Base-by-base conservation (phyloP, 2,888 invertebrate species). In the Campoplex capitator region DNA sequence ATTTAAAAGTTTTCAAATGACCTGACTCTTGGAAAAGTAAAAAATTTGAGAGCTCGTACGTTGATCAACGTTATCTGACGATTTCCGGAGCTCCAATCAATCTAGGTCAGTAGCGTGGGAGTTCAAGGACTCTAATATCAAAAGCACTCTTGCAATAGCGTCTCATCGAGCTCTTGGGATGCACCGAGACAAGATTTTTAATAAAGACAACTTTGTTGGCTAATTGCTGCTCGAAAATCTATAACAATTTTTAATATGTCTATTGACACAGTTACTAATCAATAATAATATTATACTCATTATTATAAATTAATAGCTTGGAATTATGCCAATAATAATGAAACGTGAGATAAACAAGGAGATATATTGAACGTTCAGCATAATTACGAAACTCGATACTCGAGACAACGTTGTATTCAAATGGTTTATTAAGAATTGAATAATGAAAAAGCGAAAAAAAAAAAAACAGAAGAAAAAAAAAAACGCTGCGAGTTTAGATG, bases 371-470 rank as follows among this genome's bases (percentile, higher is more conserved):
- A 71, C 56, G 28, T 78, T 73, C 65, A 51, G 51, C 71, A n/a
- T 83, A 54, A 83, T 83, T 71, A 70, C 76, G 83, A 83, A 68
- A 83, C 58, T 62, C 58, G 58, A 75, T 83, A 70, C 58, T 76
- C 76, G 74, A 45, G 45, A 54, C 45, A 75, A 67, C 38, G 74
- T 76, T 70, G 70, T 62, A 42, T 58, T 83, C 68, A 62, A 76
- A 76, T 62, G 68, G 58, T 38, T 83, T 56, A 70, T 76, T 70
- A 76, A 71, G 35, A 54, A 56, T 74, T 42, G 28, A 58, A 28
- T 18, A 23, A 68, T 23, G 68, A 42, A 82, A n/a, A 42, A 9
- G 38, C 38, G 13, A 28, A n/a, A 68, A 35, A 75, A 38, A 74
- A 32, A 32, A 7, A 38, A 74, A 32, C n/a, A 7, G 70, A 28